Evolutionary conservation across 2,797 vertebrate genomes (phyloP).

Genomic region (Esox masquinongy): DNA sequence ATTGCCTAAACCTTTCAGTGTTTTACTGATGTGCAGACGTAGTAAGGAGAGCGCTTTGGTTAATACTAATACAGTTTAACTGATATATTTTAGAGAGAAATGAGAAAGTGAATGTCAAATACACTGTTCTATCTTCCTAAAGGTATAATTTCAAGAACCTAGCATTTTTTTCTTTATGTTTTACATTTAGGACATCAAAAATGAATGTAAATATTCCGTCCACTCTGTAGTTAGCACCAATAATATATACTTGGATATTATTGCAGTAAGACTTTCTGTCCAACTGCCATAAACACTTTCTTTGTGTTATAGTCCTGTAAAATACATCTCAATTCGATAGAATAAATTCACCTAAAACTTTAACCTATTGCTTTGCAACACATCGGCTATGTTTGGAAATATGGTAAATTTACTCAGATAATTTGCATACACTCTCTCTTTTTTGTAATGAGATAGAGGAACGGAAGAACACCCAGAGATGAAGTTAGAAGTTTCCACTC

Average conservation of each 20-base stretch:
- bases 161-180: constrained; percentile 10
- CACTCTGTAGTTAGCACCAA: constrained; percentile 31
- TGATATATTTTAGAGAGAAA: constrained; percentile 62
- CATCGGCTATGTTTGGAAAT: background rate
- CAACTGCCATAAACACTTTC: constrained; percentile 42
- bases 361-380: background rate
- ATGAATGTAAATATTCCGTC: constrained; percentile 62
- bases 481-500: background rate
- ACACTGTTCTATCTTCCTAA: constrained; percentile 22
- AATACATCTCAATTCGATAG: background rate
- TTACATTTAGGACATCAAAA: constrained; percentile 29
- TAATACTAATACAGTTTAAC: constrained; percentile 60
- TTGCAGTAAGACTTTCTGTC: constrained; percentile 40
- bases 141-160: constrained; percentile 30
- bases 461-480: background rate
- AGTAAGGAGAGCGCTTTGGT: constrained; percentile 42
- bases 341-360: background rate
- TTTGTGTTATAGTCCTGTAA: constrained; percentile 16
- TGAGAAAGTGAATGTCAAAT: constrained; percentile 52
- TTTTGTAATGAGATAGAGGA: background rate
- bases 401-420: background rate
- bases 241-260: constrained; percentile 33
- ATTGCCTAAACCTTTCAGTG: constrained; percentile 61
- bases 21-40: constrained; percentile 48
- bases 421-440: background rate